phyloP scores from a whole-genome alignment of 2,113 vertebrate genomes.

The Pomatostomus ruficeps region DNA sequence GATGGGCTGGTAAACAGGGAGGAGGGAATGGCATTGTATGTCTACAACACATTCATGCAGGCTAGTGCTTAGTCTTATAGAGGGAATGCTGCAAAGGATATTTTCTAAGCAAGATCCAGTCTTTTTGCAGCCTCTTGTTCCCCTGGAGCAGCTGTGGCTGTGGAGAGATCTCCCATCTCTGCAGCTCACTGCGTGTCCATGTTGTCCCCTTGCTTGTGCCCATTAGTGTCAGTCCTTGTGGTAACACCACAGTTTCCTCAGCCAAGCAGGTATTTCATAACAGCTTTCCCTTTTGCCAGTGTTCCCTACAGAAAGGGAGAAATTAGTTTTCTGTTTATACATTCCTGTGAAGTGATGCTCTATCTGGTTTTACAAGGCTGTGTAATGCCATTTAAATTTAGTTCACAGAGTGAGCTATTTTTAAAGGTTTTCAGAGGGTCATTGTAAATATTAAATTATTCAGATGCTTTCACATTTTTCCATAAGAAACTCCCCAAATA shows the following conservation, averaged over 20 bases:
- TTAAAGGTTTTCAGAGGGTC: background rate
- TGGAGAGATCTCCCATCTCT: background rate
- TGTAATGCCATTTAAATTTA: background rate
- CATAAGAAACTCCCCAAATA: background rate
- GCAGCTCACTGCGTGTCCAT: background rate
- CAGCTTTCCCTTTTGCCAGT: background rate
- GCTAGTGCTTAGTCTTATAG: background rate
- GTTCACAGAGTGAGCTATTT: background rate
- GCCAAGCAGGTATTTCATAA: background rate
- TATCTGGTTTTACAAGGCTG: background rate
- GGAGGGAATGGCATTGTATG: background rate
- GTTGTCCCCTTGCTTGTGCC: background rate
- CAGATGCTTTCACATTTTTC: background rate
- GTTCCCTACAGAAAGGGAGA: background rate
- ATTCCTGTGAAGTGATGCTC: background rate
- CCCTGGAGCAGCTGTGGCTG: background rate
- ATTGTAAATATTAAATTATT: background rate
- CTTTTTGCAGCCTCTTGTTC: background rate
- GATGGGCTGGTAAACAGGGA: background rate
- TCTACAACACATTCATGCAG: background rate
- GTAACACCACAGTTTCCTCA: background rate
- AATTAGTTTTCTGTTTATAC: conserved; percentile 11
- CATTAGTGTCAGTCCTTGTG: background rate
- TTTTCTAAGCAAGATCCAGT: background rate
- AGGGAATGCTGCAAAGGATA: background rate